Evolutionary conservation across 2,797 vertebrate genomes (phyloP), one percentile per base, ranked within the genome.

Genomic region (Sebastes trivittatus): DNA sequence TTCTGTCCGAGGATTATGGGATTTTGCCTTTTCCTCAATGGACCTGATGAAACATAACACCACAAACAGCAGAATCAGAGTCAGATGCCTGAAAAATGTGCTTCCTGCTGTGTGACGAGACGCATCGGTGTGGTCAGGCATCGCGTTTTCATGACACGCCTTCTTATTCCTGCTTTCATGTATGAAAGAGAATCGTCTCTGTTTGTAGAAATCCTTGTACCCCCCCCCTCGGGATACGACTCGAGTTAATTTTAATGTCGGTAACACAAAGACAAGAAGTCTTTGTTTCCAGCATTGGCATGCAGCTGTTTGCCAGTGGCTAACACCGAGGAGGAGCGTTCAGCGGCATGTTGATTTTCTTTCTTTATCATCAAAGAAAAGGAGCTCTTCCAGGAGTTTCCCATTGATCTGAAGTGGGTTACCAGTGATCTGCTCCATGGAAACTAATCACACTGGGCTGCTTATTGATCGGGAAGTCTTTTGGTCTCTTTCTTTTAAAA

Each of bases 1-100:
- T 60, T 79, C 78, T 81, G 78, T 88, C 72, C 5, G 22, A 81
- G 84, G 87, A 87, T 89, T 87, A 87, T 79, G 75, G 82, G 87
- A 90, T 91, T 88, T 89, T 72, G 23, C 30, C 34, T 60, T 46
- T 79, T 71, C 69, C 81, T 83, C 87, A 46, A 34, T 56, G 65
- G 83, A 81, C 67, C 14, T 25, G 74, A 73, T 61, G 85, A 80
- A 70, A 49, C 71, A 29, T 38, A 78, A 71, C 81, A 6, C 2
- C 55, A 59, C 59, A n/a, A 62, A 62, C 55, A 1, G 30, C 71
- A 59, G 76, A 27, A 29, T 27, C 11, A 0, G 18, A 36, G 52
- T 76, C 56, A 13, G 65, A 30, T 23, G 71, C 74, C 67, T 27
- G 72, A 30, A 73, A 25, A 85, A 78, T 60, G 32, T 42, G 56